These are phyloP conservation scores for Euphydryas editha DNA, from an alignment of 2,888 invertebrate species.

Conservation along the genomic window DNA sequence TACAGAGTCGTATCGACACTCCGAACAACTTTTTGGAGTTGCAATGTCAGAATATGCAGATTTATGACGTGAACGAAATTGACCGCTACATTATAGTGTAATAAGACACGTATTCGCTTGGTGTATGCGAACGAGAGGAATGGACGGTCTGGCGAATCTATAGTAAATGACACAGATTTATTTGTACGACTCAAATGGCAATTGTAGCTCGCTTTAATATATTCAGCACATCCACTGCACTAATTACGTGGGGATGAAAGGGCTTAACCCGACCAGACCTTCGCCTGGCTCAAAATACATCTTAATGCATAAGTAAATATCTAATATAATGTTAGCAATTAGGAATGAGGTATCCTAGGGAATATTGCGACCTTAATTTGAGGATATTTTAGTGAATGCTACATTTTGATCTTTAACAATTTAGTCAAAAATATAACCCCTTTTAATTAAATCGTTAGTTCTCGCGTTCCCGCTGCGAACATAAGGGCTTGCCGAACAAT, in stretches of 20 bases:
- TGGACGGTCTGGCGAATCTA: conserved; percentile 64
- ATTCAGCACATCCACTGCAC: conserved; percentile 66
- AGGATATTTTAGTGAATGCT: background rate
- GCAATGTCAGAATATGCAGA: conserved; percentile 51
- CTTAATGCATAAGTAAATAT: conserved; percentile 17
- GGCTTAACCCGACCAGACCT: conserved; percentile 60
- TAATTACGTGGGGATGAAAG: conserved; percentile 72
- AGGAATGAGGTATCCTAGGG: background rate
- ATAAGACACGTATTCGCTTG: conserved; percentile 52
- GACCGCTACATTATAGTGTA: conserved; percentile 49
- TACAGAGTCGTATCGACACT: conserved; percentile 79
- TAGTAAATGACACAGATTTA: conserved; percentile 78
- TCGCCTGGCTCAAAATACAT: conserved; percentile 58
- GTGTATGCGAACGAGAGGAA: conserved; percentile 45
- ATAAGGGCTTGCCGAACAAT: conserved; percentile 65
- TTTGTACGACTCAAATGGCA: conserved; percentile 76
- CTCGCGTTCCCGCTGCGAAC: conserved; percentile 56
- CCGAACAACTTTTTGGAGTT: conserved; percentile 77
- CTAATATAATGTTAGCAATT: background rate
- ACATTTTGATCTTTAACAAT: conserved; percentile 14
- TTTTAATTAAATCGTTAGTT: conserved; percentile 49
- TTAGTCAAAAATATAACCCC: conserved; percentile 39
- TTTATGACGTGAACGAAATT: conserved; percentile 47
- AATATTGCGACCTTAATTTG: background rate
- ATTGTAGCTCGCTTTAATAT: conserved; percentile 66